Evolutionary conservation across 2,888 invertebrate genomes (phyloP).

Genomic region (Heliothis peltigera): DNA sequence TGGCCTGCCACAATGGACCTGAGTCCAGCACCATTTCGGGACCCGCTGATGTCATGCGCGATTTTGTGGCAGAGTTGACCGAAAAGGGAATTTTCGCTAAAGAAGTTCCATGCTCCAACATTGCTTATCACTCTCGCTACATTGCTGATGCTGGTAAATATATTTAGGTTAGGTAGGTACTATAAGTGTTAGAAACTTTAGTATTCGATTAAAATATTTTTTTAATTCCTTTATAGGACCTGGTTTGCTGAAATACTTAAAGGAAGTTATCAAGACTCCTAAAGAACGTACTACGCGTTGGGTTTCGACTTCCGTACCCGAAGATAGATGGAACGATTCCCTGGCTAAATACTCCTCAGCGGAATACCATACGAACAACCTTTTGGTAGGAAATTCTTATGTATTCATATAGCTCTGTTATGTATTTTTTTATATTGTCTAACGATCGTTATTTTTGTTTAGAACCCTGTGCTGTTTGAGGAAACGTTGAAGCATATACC

Average conservation of each 20-base stretch:
- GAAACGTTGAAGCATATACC: conserved; percentile 94
- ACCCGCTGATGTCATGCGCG: conserved; percentile 90
- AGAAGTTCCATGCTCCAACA: conserved; percentile 92
- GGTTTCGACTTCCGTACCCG: conserved; percentile 95
- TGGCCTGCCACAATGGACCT: conserved; percentile 95
- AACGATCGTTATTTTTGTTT: background rate
- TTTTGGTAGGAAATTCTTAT: conserved; percentile 40
- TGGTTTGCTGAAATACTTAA: conserved; percentile 89
- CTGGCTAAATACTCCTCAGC: conserved; percentile 49
- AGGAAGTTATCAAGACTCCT: conserved; percentile 90
- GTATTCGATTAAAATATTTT: background rate
- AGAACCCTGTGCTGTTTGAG: conserved; percentile 93
- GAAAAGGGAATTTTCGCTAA: conserved; percentile 79
- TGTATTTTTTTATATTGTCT: background rate
- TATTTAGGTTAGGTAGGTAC: background rate
- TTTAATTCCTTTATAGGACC: conserved; percentile 66
- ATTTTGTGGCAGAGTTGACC: conserved; percentile 88
- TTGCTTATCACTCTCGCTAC: conserved; percentile 96
- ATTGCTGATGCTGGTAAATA: conserved; percentile 90
- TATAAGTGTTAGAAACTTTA: background rate
- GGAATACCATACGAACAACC: conserved; percentile 55
- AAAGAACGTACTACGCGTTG: conserved; percentile 93
- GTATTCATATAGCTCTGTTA: background rate
- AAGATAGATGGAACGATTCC: conserved; percentile 64
- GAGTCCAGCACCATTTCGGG: conserved; percentile 95